phyloP scores from a whole-genome alignment of 2,797 vertebrate genomes.

The Chiloscyllium punctatum region DNA sequence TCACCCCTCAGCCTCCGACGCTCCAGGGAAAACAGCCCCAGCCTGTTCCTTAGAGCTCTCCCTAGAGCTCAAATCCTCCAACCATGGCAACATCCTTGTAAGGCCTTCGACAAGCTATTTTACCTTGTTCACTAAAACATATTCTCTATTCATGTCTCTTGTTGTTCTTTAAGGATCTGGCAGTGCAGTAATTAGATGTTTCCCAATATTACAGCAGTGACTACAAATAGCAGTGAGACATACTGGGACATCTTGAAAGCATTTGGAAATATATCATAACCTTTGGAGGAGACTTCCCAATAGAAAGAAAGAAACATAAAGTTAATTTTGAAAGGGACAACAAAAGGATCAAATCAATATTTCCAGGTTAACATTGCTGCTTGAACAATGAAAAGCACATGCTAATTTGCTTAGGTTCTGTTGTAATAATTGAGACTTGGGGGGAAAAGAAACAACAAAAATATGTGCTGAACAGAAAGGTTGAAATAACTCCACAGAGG shows the following conservation, averaged over 20 bases:
- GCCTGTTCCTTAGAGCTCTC: too few relatives aligned
- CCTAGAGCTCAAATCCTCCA: too few relatives aligned
- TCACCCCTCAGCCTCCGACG: too few relatives aligned
- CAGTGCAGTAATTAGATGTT: neutral
- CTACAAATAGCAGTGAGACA: neutral
- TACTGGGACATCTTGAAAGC: neutral
- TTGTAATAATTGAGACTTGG: neutral
- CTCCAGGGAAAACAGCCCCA: too few relatives aligned
- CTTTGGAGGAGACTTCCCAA: neutral
- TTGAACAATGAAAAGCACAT: neutral
- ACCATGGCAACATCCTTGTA: too few relatives aligned
- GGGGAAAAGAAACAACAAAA: neutral
- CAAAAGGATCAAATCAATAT: neutral
- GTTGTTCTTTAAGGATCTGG: neutral
- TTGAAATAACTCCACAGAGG: too few relatives aligned
- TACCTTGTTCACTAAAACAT: neutral
- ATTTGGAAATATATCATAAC: neutral
- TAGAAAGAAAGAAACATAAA: neutral
- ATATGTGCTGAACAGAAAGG: neutral
- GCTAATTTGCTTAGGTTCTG: neutral
- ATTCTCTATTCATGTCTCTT: neutral
- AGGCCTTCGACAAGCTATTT: too few relatives aligned
- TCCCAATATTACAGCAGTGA: neutral
- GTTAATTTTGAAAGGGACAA: neutral
- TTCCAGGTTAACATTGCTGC: neutral